phyloP scores from a whole-genome alignment of 2,888 invertebrate species.

The Rotaria sp. region DNA sequence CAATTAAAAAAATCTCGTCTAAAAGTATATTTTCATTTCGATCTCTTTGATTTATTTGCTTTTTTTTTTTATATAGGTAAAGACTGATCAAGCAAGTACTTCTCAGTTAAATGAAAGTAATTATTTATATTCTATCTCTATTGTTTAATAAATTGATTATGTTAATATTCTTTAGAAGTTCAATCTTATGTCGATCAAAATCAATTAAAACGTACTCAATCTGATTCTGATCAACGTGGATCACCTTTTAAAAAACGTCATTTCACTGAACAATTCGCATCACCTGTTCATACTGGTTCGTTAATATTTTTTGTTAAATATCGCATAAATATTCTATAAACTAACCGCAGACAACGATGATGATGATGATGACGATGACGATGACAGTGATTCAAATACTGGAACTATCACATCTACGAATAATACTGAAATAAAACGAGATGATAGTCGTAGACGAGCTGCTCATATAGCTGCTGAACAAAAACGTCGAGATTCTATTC shows the following conservation, averaged over 20 bases:
- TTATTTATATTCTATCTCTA: too few relatives aligned
- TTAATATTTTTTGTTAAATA: not conserved
- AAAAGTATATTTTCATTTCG: not conserved
- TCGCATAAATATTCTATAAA: not conserved
- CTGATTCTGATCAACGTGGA: not conserved
- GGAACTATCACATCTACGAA: not conserved
- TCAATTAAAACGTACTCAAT: not conserved
- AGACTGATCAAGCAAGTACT: not conserved
- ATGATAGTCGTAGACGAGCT: conserved; percentile 20
- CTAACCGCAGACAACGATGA: not conserved
- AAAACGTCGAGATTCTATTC: conserved; percentile 39
- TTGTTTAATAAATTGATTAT: not conserved
- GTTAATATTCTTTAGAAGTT: not conserved
- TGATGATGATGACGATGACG: not conserved
- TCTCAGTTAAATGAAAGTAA: not conserved
- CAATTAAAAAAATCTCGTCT: not conserved
- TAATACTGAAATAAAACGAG: not conserved
- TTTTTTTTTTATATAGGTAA: not conserved
- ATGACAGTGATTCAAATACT: not conserved
- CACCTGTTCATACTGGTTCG: not conserved
- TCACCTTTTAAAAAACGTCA: not conserved
- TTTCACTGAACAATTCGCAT: not conserved
- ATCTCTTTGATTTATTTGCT: not conserved
- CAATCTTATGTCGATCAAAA: not conserved
- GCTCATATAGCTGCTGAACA: conserved; percentile 41